Evolutionary conservation across 2,797 vertebrate species (phyloP), one percentile per base, ranked within the genome.

Genomic region (Pipistrellus pygmaeus): DNA sequence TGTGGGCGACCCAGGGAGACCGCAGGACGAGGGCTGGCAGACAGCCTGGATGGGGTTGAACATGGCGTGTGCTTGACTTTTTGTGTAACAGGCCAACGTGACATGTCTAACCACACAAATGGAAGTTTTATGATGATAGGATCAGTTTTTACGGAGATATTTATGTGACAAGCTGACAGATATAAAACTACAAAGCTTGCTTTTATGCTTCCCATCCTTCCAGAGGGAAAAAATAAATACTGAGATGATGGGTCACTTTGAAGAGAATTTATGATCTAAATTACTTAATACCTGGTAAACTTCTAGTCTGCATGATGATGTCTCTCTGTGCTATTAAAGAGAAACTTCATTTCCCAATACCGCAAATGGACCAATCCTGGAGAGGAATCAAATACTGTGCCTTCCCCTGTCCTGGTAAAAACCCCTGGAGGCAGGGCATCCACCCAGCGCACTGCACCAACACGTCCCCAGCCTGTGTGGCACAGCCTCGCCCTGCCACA

Each of bases 141-240:
- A 99, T 99, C 99, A 99, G 98, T 99, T 98, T 99, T 99, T 99
- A 99, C 99, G 99, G 99, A 99, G 99, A 99, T 99, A 99, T 99
- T 99, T 99, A 99, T 99, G 99, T 99, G 99, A 99, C 99, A 99
- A 96, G 97, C 98, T 99, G 99, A 99, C 98, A 98, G 98, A 99
- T 98, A 98, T 97, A 98, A 98, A 98, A 98, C 98, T 98, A 98
- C 98, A 98, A 98, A 98, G 98, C 97, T 97, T 97, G 97, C 97
- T 98, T 98, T 98, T 98, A 98, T 98, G 98, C 98, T 96, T 97
- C 97, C 97, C 96, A 96, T 97, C 97, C 97, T 98, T 97, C 96
- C 91, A 80, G 94, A 96, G 76, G 97, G 32, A 15, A 32, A 97
- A 97, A 97, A 97, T 97, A 98, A 98, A 98, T 98, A 98, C 94